Base-by-base conservation (phyloP, 2,113 vertebrate genomes). In the Paraplagusia blochii region DNA sequence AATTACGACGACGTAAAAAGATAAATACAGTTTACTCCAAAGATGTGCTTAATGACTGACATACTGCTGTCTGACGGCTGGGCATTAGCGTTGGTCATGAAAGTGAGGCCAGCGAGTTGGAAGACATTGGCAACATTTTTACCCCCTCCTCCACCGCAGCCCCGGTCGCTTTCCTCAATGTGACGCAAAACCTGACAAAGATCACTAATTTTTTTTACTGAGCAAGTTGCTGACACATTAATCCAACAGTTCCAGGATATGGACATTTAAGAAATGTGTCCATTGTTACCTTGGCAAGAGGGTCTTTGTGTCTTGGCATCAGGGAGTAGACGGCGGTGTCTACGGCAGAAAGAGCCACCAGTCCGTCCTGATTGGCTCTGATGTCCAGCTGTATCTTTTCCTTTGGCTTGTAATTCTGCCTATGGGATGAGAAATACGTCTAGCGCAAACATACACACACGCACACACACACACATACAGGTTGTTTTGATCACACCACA, bases 61-160 rank as follows among this genome's bases (percentile, higher is more conserved):
- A 0, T 61, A 88, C 86, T 8, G 35, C 9, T 40, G 19, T 55
- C 1, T 1, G 45, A 1, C 42, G 75, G 45, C 72, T 89, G 82
- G 11, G 87, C 86, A 0, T 97, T 95, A 16, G 94, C 90, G 0
- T 97, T 98, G 16, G 95, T 97, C 15, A 97, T 56, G 66, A 98
- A 95, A 0, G 90, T 94, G 57, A 99, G 92, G 10, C 97, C 97
- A 0, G 94, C 91, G 44, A 89, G 77, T 7, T 66, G 70, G 69
- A 99, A 97, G 0, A 98, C 94, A 0, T 94, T 91, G 0, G 91
- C n/a, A 0, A 87, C 93, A 77, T 96, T 81, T 60, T 1, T 79
- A 11, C 97, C 97, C 1, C 94, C 95, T 0, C 96, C 96, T 9
- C 92, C 94, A 0, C 95, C 95, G 18, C 97, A 98, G 9, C 96